Evolutionary conservation across 2,113 vertebrate species (phyloP).

Genomic region (Oncorhynchus masou): DNA sequence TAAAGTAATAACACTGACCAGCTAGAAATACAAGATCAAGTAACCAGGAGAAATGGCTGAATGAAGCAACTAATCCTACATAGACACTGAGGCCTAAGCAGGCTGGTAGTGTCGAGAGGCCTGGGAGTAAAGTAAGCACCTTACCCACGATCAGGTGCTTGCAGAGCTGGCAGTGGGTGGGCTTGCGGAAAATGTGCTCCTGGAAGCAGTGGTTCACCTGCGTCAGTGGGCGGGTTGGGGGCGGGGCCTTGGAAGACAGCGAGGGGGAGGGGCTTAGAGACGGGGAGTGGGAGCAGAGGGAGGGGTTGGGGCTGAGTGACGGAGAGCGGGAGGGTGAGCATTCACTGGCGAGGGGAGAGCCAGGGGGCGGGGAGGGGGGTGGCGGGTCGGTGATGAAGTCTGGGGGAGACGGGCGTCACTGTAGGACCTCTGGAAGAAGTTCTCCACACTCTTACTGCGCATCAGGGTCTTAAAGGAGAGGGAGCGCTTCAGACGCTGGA

Average conservation of each 20-base stretch:
- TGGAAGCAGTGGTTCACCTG: slow-evolving; percentile 84
- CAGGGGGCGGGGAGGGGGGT: slow-evolving; percentile 74
- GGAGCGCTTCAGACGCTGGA: slow-evolving; percentile 85
- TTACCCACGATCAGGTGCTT: slow-evolving; percentile 89
- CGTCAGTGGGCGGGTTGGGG: slow-evolving; percentile 56
- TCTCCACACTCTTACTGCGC: slow-evolving; percentile 90
- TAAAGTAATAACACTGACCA: no score
- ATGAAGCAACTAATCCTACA: not conserved
- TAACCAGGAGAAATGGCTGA: not conserved
- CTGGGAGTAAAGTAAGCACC: slow-evolving; percentile 32
- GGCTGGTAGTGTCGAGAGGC: not conserved
- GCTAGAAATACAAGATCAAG: not conserved
- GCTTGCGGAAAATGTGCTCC: slow-evolving; percentile 86
- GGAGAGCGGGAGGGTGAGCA: slow-evolving; percentile 61
- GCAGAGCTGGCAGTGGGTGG: slow-evolving; percentile 87
- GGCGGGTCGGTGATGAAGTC: slow-evolving; percentile 81
- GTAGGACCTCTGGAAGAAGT: slow-evolving; percentile 86
- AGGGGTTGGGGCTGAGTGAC: slow-evolving; percentile 69
- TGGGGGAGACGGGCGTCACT: slow-evolving; percentile 78
- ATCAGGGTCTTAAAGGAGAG: slow-evolving; percentile 89
- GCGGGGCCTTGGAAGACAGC: slow-evolving; percentile 54
- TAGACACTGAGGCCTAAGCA: not conserved
- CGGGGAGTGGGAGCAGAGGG: slow-evolving; percentile 70
- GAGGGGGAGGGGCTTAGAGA: slow-evolving; percentile 68
- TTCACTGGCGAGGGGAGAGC: slow-evolving; percentile 63